A percentile compares a stretch with the other conserved stretches of the same genome.
Evolutionary conservation across 2,113 vertebrate genomes (phyloP).

Genomic region (Callorhinus ursinus): DNA sequence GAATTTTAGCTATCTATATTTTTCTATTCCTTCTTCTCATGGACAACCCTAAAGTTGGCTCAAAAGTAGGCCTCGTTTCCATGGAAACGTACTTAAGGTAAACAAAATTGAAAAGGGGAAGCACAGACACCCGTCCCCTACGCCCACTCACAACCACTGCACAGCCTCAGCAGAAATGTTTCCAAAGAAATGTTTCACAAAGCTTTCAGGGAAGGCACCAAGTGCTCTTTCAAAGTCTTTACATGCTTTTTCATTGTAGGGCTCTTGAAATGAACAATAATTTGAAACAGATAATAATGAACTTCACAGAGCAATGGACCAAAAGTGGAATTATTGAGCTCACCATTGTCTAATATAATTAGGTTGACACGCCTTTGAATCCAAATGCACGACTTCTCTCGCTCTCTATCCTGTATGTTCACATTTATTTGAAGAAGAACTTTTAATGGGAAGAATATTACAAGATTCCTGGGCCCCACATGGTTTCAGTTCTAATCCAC

Average conservation of each 20-base stretch:
- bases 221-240: constrained; percentile 67
- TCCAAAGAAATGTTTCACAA: constrained; percentile 80
- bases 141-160: constrained; percentile 58
- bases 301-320: constrained; percentile 59
- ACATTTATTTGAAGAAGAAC: constrained; percentile 59
- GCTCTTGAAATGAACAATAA: constrained; percentile 72
- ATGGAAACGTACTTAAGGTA: constrained; percentile 72
- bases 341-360: constrained; percentile 63
- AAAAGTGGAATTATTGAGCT: constrained; percentile 68
- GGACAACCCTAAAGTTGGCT: constrained; percentile 50
- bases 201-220: constrained; percentile 73
- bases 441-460: constrained; percentile 51
- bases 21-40: constrained; percentile 35
- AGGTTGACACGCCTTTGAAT: constrained; percentile 9
- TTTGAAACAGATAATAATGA: constrained; percentile 71
- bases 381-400: background rate
- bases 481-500: constrained; percentile 58
- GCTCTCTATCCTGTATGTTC: background rate
- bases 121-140: constrained; percentile 55
- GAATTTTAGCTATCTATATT: background rate
- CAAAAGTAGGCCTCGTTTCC: constrained; percentile 57
- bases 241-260: constrained; percentile 10
- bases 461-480: constrained; percentile 46
- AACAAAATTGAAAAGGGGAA: constrained; percentile 81
- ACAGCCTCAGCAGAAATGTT: constrained; percentile 78